Percentiles rank a stretch among this genome's conserved stretches.
These are phyloP conservation scores for Promerops cafer DNA, from an alignment of 2,113 vertebrate species.

Conservation along the genomic window DNA sequence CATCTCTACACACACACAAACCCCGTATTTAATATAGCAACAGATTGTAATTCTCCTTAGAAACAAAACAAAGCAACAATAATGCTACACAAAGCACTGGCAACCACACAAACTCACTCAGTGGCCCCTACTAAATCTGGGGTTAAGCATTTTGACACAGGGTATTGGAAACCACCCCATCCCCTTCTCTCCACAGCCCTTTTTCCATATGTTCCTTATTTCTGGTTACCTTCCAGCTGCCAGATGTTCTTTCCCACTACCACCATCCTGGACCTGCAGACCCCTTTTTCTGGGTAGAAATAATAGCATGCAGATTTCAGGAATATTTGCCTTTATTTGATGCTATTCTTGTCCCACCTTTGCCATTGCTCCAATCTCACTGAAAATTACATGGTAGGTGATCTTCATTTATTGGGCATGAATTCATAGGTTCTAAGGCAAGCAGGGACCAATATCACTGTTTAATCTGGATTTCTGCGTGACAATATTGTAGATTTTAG, in stretches of 20 bases:
- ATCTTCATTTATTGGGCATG: background rate
- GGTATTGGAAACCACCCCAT: slow-evolving; percentile 42
- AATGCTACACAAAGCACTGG: slow-evolving; percentile 28
- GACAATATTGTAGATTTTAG: background rate
- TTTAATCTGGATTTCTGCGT: background rate
- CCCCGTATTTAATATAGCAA: background rate
- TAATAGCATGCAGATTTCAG: slow-evolving; percentile 52
- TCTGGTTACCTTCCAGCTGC: slow-evolving; percentile 47
- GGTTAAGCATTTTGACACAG: slow-evolving; percentile 31
- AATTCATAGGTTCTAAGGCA: background rate
- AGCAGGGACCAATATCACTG: background rate
- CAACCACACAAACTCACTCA: background rate
- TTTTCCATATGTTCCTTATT: slow-evolving; percentile 55
- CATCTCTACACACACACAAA: background rate
- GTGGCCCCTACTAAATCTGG: slow-evolving; percentile 27
- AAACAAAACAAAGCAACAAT: slow-evolving; percentile 41
- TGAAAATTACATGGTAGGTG: background rate
- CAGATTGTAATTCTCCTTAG: slow-evolving; percentile 29
- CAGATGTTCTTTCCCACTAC: slow-evolving; percentile 58
- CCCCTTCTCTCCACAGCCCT: background rate
- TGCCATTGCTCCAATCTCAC: background rate
- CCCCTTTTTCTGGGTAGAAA: slow-evolving; percentile 21
- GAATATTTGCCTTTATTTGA: slow-evolving; percentile 60
- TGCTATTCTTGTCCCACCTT: slow-evolving; percentile 46
- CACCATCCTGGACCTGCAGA: slow-evolving; percentile 50